A percentile compares a stretch with the other conserved stretches of the same genome.
These are phyloP conservation scores for Calliopum simillimum DNA, from an alignment of 2,888 invertebrate species.

Conservation along the genomic window DNA sequence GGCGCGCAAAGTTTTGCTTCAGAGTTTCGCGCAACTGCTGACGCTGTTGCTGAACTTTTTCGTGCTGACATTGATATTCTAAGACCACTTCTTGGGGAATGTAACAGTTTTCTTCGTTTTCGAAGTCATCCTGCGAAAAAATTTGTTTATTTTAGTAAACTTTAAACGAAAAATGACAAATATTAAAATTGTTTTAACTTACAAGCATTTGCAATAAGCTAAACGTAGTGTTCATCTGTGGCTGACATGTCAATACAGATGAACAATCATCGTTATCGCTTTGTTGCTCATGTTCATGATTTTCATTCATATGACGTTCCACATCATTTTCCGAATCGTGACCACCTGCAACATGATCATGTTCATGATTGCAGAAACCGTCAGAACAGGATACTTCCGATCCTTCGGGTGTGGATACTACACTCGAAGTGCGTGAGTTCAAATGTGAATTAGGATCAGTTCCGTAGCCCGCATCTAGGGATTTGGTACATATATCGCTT, in stretches of 20 bases:
- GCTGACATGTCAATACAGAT: slow-evolving; percentile 46
- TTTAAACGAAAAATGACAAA: background rate
- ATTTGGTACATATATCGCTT: slow-evolving; percentile 63
- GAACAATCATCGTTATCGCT: slow-evolving; percentile 48
- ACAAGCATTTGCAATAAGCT: slow-evolving; percentile 84
- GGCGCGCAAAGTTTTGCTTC: slow-evolving; percentile 83
- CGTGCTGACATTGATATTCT: slow-evolving; percentile 85
- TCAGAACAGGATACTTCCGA: slow-evolving; percentile 92
- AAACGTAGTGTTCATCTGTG: slow-evolving; percentile 52
- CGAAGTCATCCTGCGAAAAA: slow-evolving; percentile 76
- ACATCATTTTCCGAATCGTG: slow-evolving; percentile 47
- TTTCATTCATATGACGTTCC: slow-evolving; percentile 34
- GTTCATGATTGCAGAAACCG: slow-evolving; percentile 84
- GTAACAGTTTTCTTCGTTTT: slow-evolving; percentile 78
- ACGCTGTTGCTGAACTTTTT: slow-evolving; percentile 83
- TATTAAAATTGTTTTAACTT: slow-evolving; percentile 53
- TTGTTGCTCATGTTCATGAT: slow-evolving; percentile 37
- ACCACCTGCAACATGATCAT: slow-evolving; percentile 51
- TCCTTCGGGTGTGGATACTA: slow-evolving; percentile 88
- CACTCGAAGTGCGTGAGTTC: slow-evolving; percentile 78
- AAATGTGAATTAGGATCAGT: slow-evolving; percentile 77
- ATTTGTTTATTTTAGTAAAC: background rate
- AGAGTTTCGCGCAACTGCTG: slow-evolving; percentile 85
- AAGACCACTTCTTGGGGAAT: slow-evolving; percentile 91
- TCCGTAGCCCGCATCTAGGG: slow-evolving; percentile 85